phyloP scores from a whole-genome alignment of 1,140 invertebrate species.

The fruit fly (Drosophila melanogaster) region Release_6_plus_ISO1_MT NT_033779.5:5217501-5218000 shows the following conservation, averaged over 20 bases:
- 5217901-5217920: constrained; percentile 4
- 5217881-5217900: constrained; percentile 52
- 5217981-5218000: constrained; percentile 69
- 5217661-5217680: constrained; percentile 21
- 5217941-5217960: constrained; percentile 28
- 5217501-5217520: constrained; percentile 24
- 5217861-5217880: constrained; percentile 52
- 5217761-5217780: constrained; percentile 10
- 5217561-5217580: constrained; percentile 84
- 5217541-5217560: constrained; percentile 82
- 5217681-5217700: neutral
- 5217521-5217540: constrained; percentile 69
- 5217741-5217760: constrained; percentile 1
- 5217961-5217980: constrained; percentile 72
- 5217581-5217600: constrained; percentile 81
- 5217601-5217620: constrained; percentile 82
- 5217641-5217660: constrained; percentile 78
- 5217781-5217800: constrained; percentile 58
- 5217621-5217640: constrained; percentile 82
- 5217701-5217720: constrained; percentile 36
- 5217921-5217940: constrained; percentile 13
- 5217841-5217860: constrained; percentile 57
- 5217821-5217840: constrained; percentile 62
- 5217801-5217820: constrained; percentile 63
- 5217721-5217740: constrained; percentile 1